Evolutionary conservation across 1,140 invertebrate species (phyloP), one percentile per base, ranked within the genome.

Genomic region (Drosophila virilis): DNA sequence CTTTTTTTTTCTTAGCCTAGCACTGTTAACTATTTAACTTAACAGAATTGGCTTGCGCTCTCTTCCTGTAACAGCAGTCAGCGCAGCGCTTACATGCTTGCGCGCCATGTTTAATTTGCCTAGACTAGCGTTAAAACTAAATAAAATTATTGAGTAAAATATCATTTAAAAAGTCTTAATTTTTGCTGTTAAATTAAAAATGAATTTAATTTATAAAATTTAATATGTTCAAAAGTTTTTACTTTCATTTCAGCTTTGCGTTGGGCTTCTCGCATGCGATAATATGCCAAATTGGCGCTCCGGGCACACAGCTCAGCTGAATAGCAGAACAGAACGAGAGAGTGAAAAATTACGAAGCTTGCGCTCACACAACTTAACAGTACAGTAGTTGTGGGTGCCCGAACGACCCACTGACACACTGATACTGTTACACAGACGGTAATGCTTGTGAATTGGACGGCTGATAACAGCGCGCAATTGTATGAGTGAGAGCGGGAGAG

Each of bases 401-500:
- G 72, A 66, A 13, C 86, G 82, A 86, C 83, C 82, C 84, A 86
- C 84, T 86, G 82, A 88, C 82, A 86, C 83, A 86, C 57, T 86
- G 82, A 86, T 81, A 86, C 65, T 74, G 64, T 61, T 22, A 64
- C 57, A 66, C 66, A 22, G 35, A 74, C 58, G 51, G 15, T 17
- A 46, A 68, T 68, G 55, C 46, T 40, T 55, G 43, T 69, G 28
- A 46, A 40, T 58, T 73, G 59, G 65, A 51, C 60, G 35, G 64
- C 70, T 85, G 81, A 86, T 86, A 86, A 86, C 79, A 83, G 84
- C 46, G 38, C 66, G 68, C 71, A 66, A 43, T 15, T 58, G 75
- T 83, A 51, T 82, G 76, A 0, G 79, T 82, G 74, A 52, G 45
- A 46, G 68, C 35, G 73, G 38, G 50, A 54, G 51, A 71, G 45